Percentiles rank a stretch among this genome's conserved stretches.
These are phyloP conservation scores for Athene cunicularia DNA, from an alignment of 2,113 vertebrate species.

Conservation along the genomic window DNA sequence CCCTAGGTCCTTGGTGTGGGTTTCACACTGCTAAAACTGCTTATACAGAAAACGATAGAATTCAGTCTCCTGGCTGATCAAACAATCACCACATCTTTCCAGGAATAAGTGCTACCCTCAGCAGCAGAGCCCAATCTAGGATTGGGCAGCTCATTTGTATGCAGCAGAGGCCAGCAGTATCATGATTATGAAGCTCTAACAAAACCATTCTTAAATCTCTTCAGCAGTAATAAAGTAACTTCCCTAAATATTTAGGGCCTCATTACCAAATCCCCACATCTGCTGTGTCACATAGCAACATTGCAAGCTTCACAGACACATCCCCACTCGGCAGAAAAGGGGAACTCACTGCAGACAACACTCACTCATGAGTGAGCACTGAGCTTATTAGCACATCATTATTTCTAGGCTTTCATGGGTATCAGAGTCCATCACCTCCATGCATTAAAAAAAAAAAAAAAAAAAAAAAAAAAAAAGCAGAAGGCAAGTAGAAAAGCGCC, in stretches of 20 bases:
- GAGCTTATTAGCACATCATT: neutral
- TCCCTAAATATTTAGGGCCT: neutral
- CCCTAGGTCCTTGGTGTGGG: neutral
- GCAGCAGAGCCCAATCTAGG: neutral
- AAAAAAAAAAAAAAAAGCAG: neutral
- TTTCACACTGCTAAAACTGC: neutral
- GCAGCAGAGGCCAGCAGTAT: neutral
- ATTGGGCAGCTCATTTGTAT: neutral
- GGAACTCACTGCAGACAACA: neutral
- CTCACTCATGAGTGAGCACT: neutral
- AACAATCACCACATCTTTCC: neutral
- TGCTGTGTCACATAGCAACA: neutral
- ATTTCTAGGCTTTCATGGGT: neutral
- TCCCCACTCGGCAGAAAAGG: neutral
- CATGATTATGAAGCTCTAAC: neutral
- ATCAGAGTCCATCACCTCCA: neutral
- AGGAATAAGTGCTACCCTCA: neutral
- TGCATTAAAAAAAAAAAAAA: neutral
- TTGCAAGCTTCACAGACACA: neutral
- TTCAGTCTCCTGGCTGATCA: neutral
- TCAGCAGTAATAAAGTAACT: neutral
- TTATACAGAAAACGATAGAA: neutral
- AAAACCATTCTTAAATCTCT: conserved; percentile 1
- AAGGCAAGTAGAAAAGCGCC: neutral
- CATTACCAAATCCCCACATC: neutral